A percentile compares a stretch with the other conserved stretches of the same genome.
Evolutionary conservation across 2,113 vertebrate genomes (phyloP).

Genomic region (Notarius lentiginosus): DNA sequence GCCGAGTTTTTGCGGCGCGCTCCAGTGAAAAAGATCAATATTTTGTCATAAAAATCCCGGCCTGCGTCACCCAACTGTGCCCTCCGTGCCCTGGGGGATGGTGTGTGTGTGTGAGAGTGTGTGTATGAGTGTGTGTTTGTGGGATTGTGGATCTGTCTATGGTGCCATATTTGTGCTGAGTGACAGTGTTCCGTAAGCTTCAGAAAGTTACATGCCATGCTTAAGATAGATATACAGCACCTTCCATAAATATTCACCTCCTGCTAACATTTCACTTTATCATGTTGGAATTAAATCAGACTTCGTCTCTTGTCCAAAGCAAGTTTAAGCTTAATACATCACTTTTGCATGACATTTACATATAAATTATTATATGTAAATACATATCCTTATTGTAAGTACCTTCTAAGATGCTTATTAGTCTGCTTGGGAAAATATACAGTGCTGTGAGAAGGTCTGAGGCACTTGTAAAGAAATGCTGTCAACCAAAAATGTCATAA

Average conservation of each 20-base stretch:
- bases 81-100: conserved; percentile 65
- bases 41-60: conserved; percentile 76
- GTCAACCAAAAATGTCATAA: no score
- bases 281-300: not conserved
- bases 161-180: conserved; percentile 55
- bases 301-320: not conserved
- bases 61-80: conserved; percentile 69
- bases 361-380: not conserved
- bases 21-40: conserved; percentile 70
- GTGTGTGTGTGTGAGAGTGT: conserved; percentile 27
- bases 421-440: no score
- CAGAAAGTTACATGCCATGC: not conserved
- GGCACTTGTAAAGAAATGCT: no score
- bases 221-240: not conserved
- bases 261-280: not conserved
- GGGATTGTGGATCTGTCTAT: not conserved
- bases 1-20: conserved; percentile 75
- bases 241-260: not conserved
- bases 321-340: not conserved
- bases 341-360: not conserved
- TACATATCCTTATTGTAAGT: no score
- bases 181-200: conserved; percentile 49
- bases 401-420: no score
- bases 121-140: conserved; percentile 5
- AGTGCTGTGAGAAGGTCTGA: no score